Conservation (phyloP, 2,888 invertebrate genomes). For the Diaphora mendica region DNA sequence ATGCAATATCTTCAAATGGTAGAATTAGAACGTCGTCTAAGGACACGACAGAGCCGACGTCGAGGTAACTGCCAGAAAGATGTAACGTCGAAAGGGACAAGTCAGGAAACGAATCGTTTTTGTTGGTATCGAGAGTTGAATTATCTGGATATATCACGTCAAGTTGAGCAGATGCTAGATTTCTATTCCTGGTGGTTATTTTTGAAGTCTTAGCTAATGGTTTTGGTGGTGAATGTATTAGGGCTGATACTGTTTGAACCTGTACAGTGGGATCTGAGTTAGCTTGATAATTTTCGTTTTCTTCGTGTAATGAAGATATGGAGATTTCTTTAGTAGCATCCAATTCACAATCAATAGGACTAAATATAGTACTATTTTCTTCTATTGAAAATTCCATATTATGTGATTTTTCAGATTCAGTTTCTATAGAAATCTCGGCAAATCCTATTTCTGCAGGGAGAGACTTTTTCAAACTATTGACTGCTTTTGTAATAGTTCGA, state of each 20-base stretch:
- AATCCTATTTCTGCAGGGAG: slow-evolving; percentile 26
- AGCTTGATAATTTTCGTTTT: slow-evolving; percentile 25
- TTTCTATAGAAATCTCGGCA: slow-evolving; percentile 14
- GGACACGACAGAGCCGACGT: slow-evolving; percentile 29
- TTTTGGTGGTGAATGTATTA: slow-evolving; percentile 28
- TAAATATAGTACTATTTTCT: slow-evolving; percentile 24
- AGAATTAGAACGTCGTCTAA: slow-evolving; percentile 47
- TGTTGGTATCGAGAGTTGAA: slow-evolving; percentile 32
- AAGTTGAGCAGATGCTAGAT: slow-evolving; percentile 25
- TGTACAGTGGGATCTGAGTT: slow-evolving; percentile 30
- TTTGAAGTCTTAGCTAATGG: slow-evolving; percentile 31
- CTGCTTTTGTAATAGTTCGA: slow-evolving; percentile 30
- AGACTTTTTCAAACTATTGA: slow-evolving; percentile 34
- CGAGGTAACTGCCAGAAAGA: slow-evolving; percentile 27
- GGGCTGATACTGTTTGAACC: slow-evolving; percentile 33
- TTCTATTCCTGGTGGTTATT: slow-evolving; percentile 30
- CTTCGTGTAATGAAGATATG: slow-evolving; percentile 23
- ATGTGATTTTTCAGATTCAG: slow-evolving; percentile 23
- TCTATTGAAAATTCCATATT: slow-evolving; percentile 35
- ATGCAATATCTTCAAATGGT: slow-evolving; percentile 27
- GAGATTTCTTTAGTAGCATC: slow-evolving; percentile 32
- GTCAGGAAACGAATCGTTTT: slow-evolving; percentile 33
- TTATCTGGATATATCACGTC: slow-evolving; percentile 35
- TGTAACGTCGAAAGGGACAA: slow-evolving; percentile 41
- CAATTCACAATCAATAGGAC: slow-evolving; percentile 17